Conservation (phyloP, 2,888 invertebrate genomes). For the Drepanosiphum platanoidis region DNA sequence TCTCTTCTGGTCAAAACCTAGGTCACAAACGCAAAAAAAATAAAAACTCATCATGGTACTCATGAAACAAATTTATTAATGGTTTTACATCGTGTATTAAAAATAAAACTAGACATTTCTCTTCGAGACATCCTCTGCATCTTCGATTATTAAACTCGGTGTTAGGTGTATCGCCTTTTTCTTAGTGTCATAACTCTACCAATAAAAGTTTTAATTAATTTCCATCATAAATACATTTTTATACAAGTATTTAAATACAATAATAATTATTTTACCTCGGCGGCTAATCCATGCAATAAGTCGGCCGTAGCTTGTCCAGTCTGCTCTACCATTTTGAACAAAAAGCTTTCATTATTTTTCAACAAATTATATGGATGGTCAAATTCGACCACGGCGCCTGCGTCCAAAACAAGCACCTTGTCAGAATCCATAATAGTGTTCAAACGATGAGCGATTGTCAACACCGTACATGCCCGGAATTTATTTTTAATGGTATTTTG, state of each 20-base stretch:
- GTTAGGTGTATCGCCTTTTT: constrained; percentile 21
- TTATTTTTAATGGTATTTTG: too few relatives aligned
- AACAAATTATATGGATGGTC: constrained; percentile 77
- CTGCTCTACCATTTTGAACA: constrained; percentile 78
- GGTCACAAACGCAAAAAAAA: too few relatives aligned
- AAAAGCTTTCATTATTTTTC: constrained; percentile 72
- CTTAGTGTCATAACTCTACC: constrained; percentile 27
- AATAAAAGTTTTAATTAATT: too few relatives aligned
- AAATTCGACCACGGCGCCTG: constrained; percentile 79
- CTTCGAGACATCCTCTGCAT: constrained; percentile 5
- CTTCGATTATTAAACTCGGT: constrained; percentile 31
- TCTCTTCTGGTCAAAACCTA: too few relatives aligned
- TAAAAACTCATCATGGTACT: too few relatives aligned
- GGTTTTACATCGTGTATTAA: too few relatives aligned
- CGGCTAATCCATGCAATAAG: constrained; percentile 69
- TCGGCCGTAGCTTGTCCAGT: constrained; percentile 73
- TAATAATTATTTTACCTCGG: constrained; percentile 67
- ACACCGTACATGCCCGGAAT: too few relatives aligned
- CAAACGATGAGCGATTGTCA: too few relatives aligned
- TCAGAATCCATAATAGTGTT: constrained; percentile 94
- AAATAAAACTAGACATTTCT: neutral
- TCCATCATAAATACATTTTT: too few relatives aligned
- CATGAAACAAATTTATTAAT: too few relatives aligned
- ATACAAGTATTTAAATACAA: too few relatives aligned
- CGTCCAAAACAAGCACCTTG: constrained; percentile 86